Evolutionary conservation across 2,888 invertebrate species (phyloP).

Genomic region (Lottia scabra): DNA sequence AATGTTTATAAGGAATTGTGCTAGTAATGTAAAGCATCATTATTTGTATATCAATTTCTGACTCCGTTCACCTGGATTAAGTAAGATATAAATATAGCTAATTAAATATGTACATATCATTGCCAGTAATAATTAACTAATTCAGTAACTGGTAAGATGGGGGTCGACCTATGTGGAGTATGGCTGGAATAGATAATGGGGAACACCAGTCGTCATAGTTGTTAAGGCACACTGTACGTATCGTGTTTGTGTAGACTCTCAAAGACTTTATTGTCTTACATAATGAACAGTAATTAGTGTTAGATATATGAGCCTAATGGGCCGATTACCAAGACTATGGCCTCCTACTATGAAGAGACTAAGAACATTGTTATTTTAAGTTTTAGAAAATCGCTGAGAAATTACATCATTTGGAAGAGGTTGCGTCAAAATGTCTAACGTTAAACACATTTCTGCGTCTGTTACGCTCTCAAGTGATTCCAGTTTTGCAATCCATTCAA

Average conservation of each 20-base stretch:
- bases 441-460: background rate
- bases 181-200: no score
- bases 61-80: background rate
- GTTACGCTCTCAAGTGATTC: no score
- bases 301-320: constrained; percentile 8
- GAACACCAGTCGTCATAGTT: no score
- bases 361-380: background rate
- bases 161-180: background rate
- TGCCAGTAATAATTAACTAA: background rate
- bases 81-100: background rate
- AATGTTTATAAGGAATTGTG: background rate
- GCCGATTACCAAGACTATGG: background rate
- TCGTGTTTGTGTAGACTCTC: background rate
- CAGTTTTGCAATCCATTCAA: no score
- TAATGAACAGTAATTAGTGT: constrained; percentile 1
- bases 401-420: background rate
- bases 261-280: constrained; percentile 7
- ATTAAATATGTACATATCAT: constrained; percentile 7
- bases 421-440: background rate
- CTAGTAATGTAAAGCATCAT: background rate
- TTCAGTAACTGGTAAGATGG: background rate
- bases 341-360: background rate
- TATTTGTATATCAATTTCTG: background rate
- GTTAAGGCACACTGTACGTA: no score
- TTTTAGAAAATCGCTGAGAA: background rate